Conservation (phyloP, 2,888 invertebrate genomes). For the Thereva nobilitata region DNA sequence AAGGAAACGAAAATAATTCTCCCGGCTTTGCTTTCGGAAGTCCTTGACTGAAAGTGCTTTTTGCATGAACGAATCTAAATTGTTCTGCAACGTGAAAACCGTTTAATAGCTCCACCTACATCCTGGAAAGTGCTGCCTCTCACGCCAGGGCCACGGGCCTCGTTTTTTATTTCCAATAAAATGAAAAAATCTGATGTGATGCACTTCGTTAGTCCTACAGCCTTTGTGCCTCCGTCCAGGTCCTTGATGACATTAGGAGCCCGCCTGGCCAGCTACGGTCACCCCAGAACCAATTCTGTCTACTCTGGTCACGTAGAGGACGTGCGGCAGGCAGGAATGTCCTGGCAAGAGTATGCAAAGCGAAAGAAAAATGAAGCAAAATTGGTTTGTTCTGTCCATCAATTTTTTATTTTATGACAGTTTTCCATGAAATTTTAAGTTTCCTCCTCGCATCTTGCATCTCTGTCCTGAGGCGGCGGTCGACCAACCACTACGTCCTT, state of each 20-base stretch:
- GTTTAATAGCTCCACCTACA: slow-evolving; percentile 31
- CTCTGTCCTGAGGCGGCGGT: slow-evolving; percentile 18
- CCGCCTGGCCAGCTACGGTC: neutral
- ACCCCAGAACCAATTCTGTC: neutral
- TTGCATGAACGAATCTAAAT: slow-evolving; percentile 2
- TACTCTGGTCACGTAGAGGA: too few relatives aligned
- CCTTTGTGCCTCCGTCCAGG: slow-evolving; percentile 10
- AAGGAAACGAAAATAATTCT: neutral
- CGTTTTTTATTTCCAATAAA: neutral
- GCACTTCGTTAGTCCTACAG: slow-evolving; percentile 12
- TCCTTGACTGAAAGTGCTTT: neutral
- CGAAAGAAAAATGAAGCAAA: slow-evolving; percentile 30
- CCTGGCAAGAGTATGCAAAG: slow-evolving; percentile 14
- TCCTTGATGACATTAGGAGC: neutral
- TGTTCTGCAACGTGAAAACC: slow-evolving; percentile 13
- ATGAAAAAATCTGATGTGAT: slow-evolving; percentile 9
- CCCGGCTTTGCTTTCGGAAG: neutral
- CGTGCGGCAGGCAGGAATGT: neutral
- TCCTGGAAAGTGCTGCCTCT: neutral
- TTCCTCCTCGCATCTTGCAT: slow-evolving; percentile 27
- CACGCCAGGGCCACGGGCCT: neutral
- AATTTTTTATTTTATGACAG: slow-evolving; percentile 22
- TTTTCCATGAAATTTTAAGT: slow-evolving; percentile 34
- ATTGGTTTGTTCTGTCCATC: slow-evolving; percentile 3
- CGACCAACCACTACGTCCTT: slow-evolving; percentile 27